phyloP scores from a whole-genome alignment of 2,888 invertebrate genomes.

The Melipona beecheii region DNA sequence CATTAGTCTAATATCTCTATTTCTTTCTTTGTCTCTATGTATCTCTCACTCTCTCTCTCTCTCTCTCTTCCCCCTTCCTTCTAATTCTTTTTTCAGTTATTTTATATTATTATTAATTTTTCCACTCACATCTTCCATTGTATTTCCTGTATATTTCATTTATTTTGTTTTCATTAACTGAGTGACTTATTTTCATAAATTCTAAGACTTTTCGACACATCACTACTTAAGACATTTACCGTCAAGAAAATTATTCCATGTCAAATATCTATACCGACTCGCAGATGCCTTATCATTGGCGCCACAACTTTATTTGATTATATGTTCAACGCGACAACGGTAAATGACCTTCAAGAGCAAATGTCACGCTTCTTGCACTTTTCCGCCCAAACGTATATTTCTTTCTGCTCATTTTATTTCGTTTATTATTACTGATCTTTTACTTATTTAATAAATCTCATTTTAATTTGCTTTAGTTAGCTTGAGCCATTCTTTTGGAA shows the following conservation, averaged over 20 bases:
- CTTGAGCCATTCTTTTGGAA: no score
- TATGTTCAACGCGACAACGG: slow-evolving; percentile 47
- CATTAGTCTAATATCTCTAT: no score
- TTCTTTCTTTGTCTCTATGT: not conserved
- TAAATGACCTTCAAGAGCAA: slow-evolving; percentile 63
- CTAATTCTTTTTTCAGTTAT: not conserved
- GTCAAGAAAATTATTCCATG: slow-evolving; percentile 1
- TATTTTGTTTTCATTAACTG: not conserved
- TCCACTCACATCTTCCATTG: not conserved
- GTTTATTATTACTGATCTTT: no score
- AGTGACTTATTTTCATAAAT: not conserved
- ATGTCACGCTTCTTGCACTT: slow-evolving; percentile 56
- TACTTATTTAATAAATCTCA: no score
- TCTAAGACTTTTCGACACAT: not conserved
- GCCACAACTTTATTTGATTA: slow-evolving; percentile 69
- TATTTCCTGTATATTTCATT: not conserved
- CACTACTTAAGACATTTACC: not conserved
- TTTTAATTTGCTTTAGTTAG: no score
- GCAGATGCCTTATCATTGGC: slow-evolving; percentile 66
- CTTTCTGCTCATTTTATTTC: not conserved
- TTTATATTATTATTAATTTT: not conserved
- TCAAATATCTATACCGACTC: not conserved
- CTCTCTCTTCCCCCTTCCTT: not conserved
- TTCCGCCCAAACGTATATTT: not conserved
- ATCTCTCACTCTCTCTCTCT: not conserved